phyloP scores from a whole-genome alignment of 2,797 vertebrate species.

The Acropternis orthonyx region DNA sequence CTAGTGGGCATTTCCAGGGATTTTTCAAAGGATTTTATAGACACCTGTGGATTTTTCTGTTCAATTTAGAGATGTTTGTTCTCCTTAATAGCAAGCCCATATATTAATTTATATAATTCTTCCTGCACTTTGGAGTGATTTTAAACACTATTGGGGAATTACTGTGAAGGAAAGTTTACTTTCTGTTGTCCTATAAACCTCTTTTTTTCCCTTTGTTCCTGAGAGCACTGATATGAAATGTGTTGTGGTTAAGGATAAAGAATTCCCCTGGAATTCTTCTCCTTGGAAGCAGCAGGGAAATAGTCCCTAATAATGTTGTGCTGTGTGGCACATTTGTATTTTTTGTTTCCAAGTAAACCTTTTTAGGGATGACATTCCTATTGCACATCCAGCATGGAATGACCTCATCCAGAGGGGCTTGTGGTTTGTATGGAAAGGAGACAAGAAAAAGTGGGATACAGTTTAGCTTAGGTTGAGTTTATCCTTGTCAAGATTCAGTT shows the following conservation, averaged over 20 bases:
- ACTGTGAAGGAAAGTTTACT: background rate
- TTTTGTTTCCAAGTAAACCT: background rate
- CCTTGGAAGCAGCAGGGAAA: background rate
- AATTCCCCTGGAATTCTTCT: background rate
- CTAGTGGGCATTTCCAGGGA: background rate
- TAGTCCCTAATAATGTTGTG: background rate
- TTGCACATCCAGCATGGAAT: background rate
- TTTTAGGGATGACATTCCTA: fast-evolving
- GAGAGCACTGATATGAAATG: background rate
- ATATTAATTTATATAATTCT: background rate
- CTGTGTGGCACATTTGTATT: background rate
- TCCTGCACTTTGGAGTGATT: background rate
- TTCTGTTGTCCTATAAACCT: background rate
- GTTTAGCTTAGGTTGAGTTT: background rate
- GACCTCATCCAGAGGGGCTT: fast-evolving
- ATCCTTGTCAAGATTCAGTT: background rate
- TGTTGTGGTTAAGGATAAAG: fast-evolving
- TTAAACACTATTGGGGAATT: fast-evolving
- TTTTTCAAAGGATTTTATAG: background rate
- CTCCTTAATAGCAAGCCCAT: background rate
- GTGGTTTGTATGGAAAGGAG: background rate
- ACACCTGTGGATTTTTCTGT: background rate
- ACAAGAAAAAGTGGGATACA: background rate
- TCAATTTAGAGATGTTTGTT: background rate
- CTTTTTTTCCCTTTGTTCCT: background rate